Evolutionary conservation across 2,113 vertebrate species (phyloP), one percentile per base, ranked within the genome.

Genomic region (Rutilus rutilus): DNA sequence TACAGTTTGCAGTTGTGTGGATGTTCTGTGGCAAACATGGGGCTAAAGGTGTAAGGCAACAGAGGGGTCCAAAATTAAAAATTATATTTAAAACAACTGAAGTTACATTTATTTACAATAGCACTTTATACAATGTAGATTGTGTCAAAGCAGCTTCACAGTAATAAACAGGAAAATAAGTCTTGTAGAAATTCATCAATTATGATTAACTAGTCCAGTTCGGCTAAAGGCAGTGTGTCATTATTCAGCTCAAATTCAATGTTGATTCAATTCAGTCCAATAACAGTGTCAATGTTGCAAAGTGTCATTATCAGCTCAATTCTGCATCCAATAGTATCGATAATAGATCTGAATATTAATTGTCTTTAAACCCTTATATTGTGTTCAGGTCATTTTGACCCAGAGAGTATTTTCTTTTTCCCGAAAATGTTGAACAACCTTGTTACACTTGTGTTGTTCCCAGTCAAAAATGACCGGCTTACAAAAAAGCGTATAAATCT

Each of bases 11-110:
- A 19, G 12, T 74, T 4, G 93, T 91, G 67, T 0, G n/a, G 23
- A 96, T 15, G 3, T 94, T 94, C 23, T 86, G 86, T 0, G 95
- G 95, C 25, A 90, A 74, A 89, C 95, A 96, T 27, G 95, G 95
- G 60, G 94, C 95, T 96, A 27, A 3, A 52, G 4, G 74, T 8
- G 6, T 76, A n/a, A 42, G 21, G 69, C 1, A 21, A 42, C 36
- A 73, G 67, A 71, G 4, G 10, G 2, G 9, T 1, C 4, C 19
- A 42, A 42, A n/a, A 71, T 71, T n/a, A 54, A 12, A 17, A 77
- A 11, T 52, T 54, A 54, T 11, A 33, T 27, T 47, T 17, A 27
- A 19, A 54, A 54, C 21, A 77, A 52, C 17, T 30, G 1, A 54
- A 30, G 74, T 30, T 25, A 76, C 45, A 25, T n/a, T 76, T 36